Evolutionary conservation across 2,113 vertebrate genomes (phyloP), one percentile per base, ranked within the genome.

Genomic region (Gavia stellata): DNA sequence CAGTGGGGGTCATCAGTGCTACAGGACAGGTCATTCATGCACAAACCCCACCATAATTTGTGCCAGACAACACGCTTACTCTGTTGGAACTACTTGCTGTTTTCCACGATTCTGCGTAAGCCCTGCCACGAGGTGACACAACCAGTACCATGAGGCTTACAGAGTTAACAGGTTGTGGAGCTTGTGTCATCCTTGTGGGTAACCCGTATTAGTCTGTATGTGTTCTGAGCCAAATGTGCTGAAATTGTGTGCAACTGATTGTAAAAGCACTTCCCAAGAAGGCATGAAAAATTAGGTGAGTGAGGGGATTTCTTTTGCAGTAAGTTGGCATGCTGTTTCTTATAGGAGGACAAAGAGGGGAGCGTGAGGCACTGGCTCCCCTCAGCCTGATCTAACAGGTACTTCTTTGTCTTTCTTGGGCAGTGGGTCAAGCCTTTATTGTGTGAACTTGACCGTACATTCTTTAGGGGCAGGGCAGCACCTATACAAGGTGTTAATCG

Each of bases 361-460:
- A 38, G 24, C 0, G 0, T 49, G 33, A 50, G 36, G 36, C 11
- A 15, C 25, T 44, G 31, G 17, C 50, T 44, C 4, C 15, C 11
- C 49, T 68, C 65, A 71, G 34, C 28, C 63, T 88, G 47, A 62
- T 45, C 23, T 68, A 12, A 7, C 24, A 3, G 33, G 56, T 59
- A 17, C 29, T 53, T 42, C 13, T 16, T 49, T 40, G 7, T n/a
- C 24, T 42, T 40, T n/a, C 55, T 61, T 29, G 29, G 31, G 36
- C 26, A 31, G 33, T 24, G 23, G 15, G 34, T 79, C 34, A 53
- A 79, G 74, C 23, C 47, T 45, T 44, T 66, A 21, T 52, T 26
- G 17, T 36, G 31, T 38, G 63, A 59, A 44, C 19, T 68, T 36
- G 33, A 53, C 14, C 38, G 34, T 45, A 26, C 33, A 4, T 45